Percentiles rank a stretch among this genome's conserved stretches.
These are phyloP conservation scores for Crossaster papposus DNA, from an alignment of 53 echinoderm and acorn worm species.

Conservation along the genomic window DNA sequence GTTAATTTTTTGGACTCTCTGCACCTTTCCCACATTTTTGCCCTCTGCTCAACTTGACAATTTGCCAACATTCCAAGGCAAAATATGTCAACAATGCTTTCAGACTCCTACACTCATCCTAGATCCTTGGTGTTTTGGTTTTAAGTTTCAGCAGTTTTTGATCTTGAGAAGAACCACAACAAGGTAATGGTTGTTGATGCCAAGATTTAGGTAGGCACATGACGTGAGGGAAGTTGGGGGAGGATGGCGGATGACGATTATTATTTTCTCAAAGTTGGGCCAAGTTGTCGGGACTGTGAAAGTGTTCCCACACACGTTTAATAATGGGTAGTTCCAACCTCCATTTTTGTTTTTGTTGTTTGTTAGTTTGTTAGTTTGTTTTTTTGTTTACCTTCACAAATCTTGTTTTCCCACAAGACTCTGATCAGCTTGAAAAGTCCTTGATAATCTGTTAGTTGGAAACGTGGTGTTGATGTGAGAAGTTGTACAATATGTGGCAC, in stretches of 20 bases:
- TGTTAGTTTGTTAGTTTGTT: no score
- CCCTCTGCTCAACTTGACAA: not conserved
- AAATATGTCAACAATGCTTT: constrained; percentile 13
- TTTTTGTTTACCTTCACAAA: no score
- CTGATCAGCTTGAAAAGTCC: no score
- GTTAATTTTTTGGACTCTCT: not conserved
- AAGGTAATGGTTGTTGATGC: not conserved
- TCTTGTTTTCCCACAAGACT: no score
- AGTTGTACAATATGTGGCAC: not conserved
- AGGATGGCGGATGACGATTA: no score
- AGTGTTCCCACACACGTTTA: no score
- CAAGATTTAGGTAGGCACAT: no score
- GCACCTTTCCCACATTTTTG: not conserved
- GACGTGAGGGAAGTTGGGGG: no score
- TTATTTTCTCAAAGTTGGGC: no score
- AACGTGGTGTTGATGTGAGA: not conserved
- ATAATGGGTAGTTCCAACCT: no score
- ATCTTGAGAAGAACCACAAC: not conserved
- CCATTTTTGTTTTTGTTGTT: no score
- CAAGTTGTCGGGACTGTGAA: no score
- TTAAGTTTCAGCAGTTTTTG: not conserved
- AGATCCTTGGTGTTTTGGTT: constrained; percentile 16
- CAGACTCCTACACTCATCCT: not conserved
- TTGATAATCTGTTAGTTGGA: not conserved
- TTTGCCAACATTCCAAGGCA: constrained; percentile 32